Evolutionary conservation across 2,888 invertebrate species (phyloP).

Genomic region (Palloptera scutellata): DNA sequence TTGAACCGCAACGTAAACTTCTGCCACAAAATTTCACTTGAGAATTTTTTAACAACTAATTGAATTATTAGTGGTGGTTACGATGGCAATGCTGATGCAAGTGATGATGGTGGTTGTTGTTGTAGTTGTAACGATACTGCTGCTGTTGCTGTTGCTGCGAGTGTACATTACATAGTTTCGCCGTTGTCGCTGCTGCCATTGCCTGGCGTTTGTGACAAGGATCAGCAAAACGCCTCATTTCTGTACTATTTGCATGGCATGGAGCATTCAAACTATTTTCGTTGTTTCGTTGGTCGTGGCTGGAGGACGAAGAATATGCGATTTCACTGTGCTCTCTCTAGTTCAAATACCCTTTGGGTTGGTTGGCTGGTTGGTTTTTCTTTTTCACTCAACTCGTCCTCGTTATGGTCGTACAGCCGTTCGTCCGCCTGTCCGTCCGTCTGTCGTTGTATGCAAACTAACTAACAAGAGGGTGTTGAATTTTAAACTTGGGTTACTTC

Average conservation of each 20-base stretch:
- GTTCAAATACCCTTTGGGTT: conserved; percentile 16
- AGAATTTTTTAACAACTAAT: conserved; percentile 52
- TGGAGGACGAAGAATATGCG: background rate
- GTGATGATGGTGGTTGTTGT: conserved; percentile 16
- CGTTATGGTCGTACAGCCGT: background rate
- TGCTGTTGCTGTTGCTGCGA: no score
- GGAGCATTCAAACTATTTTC: background rate
- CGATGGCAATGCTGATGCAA: conserved; percentile 32
- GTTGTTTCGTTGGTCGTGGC: background rate
- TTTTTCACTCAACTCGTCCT: no score
- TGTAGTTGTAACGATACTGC: no score
- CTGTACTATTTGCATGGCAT: background rate
- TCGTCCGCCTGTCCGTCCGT: background rate
- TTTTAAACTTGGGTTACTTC: conserved; percentile 37
- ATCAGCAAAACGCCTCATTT: conserved; percentile 57
- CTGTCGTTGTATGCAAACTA: background rate
- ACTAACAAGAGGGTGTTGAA: conserved; percentile 52
- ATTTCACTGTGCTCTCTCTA: background rate
- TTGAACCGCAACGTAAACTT: conserved; percentile 17
- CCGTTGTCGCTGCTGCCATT: conserved; percentile 19
- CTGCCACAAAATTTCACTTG: conserved; percentile 32
- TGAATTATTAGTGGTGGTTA: conserved; percentile 49
- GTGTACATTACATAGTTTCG: no score
- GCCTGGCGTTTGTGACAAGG: conserved; percentile 50
- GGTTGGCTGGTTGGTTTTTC: background rate